Evolutionary conservation across 2,888 invertebrate species (phyloP).

Genomic region (Prosapia bicincta): DNA sequence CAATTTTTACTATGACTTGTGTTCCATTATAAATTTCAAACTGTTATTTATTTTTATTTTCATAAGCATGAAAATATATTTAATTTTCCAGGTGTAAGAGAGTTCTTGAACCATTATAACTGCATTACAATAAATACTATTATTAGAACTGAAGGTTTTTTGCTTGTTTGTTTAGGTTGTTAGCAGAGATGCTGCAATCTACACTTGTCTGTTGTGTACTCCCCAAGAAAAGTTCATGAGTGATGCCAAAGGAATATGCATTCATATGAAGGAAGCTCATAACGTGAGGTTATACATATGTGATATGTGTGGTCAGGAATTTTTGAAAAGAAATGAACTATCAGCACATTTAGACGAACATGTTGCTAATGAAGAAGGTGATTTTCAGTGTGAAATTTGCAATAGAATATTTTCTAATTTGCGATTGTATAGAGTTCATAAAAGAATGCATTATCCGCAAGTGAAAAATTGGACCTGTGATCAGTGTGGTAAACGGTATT

Average conservation of each 20-base stretch:
- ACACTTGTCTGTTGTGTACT: conserved; percentile 55
- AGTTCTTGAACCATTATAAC: too few species aligned
- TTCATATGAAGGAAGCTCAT: conserved; percentile 60
- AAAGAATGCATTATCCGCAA: conserved; percentile 60
- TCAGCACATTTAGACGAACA: conserved; percentile 57
- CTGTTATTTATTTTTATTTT: too few species aligned
- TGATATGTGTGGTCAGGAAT: conserved; percentile 62
- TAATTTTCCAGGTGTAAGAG: too few species aligned
- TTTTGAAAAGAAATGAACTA: conserved; percentile 60
- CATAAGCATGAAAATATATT: too few species aligned
- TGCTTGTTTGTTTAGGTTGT: conserved; percentile 36
- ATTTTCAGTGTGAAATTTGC: conserved; percentile 62
- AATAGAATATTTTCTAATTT: conserved; percentile 59
- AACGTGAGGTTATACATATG: conserved; percentile 65
- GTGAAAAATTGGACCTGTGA: conserved; percentile 61
- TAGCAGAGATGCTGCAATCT: conserved; percentile 48
- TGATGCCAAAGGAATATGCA: conserved; percentile 57
- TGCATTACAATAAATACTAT: too few species aligned
- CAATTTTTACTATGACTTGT: too few species aligned
- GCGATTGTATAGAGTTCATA: conserved; percentile 59
- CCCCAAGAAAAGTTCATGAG: conserved; percentile 46
- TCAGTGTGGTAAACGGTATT: conserved; percentile 63
- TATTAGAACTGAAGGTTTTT: too few species aligned
- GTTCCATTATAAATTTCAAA: too few species aligned
- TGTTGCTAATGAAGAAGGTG: conserved; percentile 58